Evolutionary conservation across 1,140 invertebrate species (phyloP).

Genomic region (Hirudo medicinalis): DNA sequence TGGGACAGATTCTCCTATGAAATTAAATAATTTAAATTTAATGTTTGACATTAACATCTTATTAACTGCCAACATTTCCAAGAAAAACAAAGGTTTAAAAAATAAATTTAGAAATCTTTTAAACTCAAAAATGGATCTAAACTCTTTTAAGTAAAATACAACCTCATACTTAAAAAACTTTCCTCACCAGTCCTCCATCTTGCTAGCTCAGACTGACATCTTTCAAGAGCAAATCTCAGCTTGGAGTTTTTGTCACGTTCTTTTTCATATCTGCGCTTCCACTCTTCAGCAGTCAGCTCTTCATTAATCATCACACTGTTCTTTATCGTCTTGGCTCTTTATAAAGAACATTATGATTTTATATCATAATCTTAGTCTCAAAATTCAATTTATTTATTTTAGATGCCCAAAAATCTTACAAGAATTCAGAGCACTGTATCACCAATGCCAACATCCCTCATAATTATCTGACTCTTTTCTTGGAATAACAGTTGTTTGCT

Average conservation of each 20-base stretch:
- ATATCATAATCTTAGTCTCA: too few relatives aligned
- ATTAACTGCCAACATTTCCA: neutral
- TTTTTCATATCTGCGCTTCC: slow-evolving; percentile 75
- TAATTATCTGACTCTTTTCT: too few relatives aligned
- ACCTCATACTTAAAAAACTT: neutral
- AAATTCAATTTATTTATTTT: too few relatives aligned
- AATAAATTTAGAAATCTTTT: neutral
- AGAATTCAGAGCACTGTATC: neutral
- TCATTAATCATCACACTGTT: slow-evolving; percentile 98
- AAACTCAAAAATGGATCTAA: too few relatives aligned
- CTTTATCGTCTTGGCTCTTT: slow-evolving; percentile 97
- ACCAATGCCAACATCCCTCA: too few relatives aligned
- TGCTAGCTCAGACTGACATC: slow-evolving; percentile 65
- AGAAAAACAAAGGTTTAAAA: neutral
- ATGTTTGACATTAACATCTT: too few relatives aligned
- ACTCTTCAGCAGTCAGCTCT: slow-evolving; percentile 97
- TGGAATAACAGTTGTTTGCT: too few relatives aligned
- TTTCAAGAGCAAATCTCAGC: slow-evolving; percentile 70
- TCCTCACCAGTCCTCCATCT: slow-evolving; percentile 35
- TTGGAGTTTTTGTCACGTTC: slow-evolving; percentile 82
- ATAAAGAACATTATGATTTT: neutral
- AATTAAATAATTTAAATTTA: neutral
- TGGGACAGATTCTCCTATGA: slow-evolving; percentile 52
- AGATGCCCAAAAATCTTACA: neutral
- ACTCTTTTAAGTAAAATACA: too few relatives aligned